Conservation (phyloP, 2,797 vertebrate species). For the Borostomias antarcticus region DNA sequence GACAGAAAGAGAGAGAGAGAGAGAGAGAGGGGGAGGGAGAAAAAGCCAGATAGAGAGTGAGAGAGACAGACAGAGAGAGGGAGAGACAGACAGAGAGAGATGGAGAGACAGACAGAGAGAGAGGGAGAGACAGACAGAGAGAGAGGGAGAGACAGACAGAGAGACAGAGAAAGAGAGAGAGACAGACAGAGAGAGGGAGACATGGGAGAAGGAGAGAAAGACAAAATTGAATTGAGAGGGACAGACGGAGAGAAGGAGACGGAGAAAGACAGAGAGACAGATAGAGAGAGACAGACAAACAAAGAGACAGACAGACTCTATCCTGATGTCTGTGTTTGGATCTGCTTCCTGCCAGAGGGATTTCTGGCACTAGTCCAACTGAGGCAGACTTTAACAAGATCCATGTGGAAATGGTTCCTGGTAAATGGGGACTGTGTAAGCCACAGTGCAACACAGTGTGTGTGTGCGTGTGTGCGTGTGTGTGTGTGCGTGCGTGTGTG, state of each 20-base stretch:
- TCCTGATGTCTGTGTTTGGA: background rate
- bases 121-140: too few relatives aligned
- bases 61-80: too few relatives aligned
- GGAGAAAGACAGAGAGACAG: background rate
- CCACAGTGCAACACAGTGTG: background rate
- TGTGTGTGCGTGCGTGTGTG: background rate
- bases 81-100: too few relatives aligned
- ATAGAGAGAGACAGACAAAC: background rate
- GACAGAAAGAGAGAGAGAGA: too few relatives aligned
- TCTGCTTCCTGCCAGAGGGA: constrained; percentile 7
- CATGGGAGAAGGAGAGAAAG: too few relatives aligned
- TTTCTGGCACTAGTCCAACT: constrained; percentile 9
- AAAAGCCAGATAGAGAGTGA: too few relatives aligned
- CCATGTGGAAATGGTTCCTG: constrained; percentile 27
- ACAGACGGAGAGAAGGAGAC: background rate
- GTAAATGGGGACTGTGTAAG: constrained; percentile 15
- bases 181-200: too few relatives aligned
- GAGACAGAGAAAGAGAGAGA: too few relatives aligned
- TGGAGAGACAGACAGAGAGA: too few relatives aligned
- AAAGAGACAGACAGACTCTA: background rate
- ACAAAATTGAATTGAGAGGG: too few relatives aligned
- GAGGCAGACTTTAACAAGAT: constrained; percentile 17
- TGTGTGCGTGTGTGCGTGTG: background rate
- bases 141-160: too few relatives aligned
- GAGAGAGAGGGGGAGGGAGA: too few relatives aligned